Conservation (phyloP, 2,113 vertebrate species). For the Onychorhynchus coronatus region DNA sequence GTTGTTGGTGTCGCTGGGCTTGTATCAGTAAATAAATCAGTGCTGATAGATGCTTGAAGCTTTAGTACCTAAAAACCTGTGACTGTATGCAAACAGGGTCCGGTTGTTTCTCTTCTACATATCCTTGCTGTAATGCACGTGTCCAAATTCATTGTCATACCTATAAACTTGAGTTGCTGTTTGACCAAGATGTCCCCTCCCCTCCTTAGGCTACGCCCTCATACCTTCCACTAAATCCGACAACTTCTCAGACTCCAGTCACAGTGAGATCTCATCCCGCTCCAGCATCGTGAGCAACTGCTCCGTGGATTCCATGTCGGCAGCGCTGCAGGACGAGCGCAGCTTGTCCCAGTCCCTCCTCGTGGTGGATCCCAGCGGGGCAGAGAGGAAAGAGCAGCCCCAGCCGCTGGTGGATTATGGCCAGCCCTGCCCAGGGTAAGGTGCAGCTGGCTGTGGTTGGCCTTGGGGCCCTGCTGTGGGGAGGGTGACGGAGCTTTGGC, state of each 20-base stretch:
- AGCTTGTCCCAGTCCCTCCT: slow-evolving; percentile 61
- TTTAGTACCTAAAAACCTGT: background rate
- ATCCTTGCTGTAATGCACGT: background rate
- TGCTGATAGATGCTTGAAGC: background rate
- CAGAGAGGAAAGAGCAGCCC: slow-evolving; percentile 66
- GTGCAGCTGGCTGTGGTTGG: background rate
- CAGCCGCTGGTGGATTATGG: slow-evolving; percentile 64
- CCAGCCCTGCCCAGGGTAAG: slow-evolving; percentile 84
- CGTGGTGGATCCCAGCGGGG: slow-evolving; percentile 58
- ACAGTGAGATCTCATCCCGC: slow-evolving; percentile 93
- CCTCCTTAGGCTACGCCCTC: slow-evolving; percentile 79
- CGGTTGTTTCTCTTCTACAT: background rate
- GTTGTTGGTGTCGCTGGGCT: background rate
- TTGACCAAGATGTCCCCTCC: background rate
- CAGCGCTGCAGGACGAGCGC: slow-evolving; percentile 79
- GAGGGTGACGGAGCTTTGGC: background rate
- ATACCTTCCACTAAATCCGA: slow-evolving; percentile 82
- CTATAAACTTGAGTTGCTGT: background rate
- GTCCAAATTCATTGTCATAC: fast-evolving
- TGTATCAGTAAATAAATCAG: background rate
- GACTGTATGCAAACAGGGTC: background rate
- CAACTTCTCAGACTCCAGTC: slow-evolving; percentile 91
- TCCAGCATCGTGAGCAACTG: slow-evolving; percentile 92
- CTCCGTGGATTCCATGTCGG: slow-evolving; percentile 87
- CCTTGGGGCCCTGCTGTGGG: background rate